Conservation (phyloP, 2,888 invertebrate genomes). For the Zonitis immaculata region DNA sequence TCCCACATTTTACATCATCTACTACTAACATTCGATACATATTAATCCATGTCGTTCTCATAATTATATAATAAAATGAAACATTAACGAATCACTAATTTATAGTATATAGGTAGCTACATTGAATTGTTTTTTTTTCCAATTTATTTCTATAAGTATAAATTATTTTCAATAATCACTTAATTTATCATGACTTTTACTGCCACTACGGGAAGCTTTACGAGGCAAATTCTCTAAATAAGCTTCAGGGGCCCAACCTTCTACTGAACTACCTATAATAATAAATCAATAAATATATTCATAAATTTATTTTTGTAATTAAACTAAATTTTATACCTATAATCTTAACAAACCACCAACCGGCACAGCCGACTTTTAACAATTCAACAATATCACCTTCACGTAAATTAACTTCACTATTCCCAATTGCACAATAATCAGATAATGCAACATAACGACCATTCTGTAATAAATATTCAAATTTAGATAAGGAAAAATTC, state of each 20-base stretch:
- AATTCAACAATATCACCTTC: slow-evolving; percentile 89
- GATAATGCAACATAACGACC: slow-evolving; percentile 83
- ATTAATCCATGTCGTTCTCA: background rate
- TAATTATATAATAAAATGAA: background rate
- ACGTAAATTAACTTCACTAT: slow-evolving; percentile 82
- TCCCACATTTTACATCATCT: background rate
- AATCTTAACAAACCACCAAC: slow-evolving; percentile 94
- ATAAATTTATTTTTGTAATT: background rate
- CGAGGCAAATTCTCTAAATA: slow-evolving; percentile 77
- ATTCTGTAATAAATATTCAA: slow-evolving; percentile 54
- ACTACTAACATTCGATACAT: background rate
- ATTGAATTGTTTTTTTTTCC: background rate
- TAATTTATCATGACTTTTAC: slow-evolving; percentile 58
- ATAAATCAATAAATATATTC: slow-evolving; percentile 29
- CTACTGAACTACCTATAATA: slow-evolving; percentile 63
- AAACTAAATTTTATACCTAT: slow-evolving; percentile 57
- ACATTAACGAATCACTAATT: background rate
- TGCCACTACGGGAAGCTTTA: slow-evolving; percentile 71
- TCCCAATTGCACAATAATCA: slow-evolving; percentile 88
- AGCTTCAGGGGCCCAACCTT: slow-evolving; percentile 94
- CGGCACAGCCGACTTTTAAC: slow-evolving; percentile 88
- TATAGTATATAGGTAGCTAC: background rate
- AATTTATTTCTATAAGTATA: too few relatives aligned
- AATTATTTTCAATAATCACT: slow-evolving; percentile 22
- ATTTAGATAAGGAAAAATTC: background rate